Base-by-base conservation (phyloP, 2,888 invertebrate species). In the Lasiommata megera region DNA sequence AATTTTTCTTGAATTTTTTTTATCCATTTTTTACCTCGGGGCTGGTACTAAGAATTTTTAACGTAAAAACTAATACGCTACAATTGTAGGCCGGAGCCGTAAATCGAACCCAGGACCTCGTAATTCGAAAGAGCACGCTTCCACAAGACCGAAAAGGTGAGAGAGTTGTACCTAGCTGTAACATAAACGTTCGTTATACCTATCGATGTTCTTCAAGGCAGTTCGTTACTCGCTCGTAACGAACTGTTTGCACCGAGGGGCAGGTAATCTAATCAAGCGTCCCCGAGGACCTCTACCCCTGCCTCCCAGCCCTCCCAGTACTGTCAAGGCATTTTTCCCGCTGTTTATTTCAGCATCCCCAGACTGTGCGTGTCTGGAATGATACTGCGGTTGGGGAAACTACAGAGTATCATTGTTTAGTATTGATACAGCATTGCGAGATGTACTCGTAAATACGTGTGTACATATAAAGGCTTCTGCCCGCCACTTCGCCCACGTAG, bases 231-330 rank as follows among this genome's bases (percentile, higher is more conserved):
- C 63, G 72, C 65, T 70, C 70, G 79, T 87, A 87, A 87, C 84
- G 84, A 88, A 86, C 82, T 88, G 88, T 88, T 88, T 88, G 84
- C 82, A 73, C 81, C 77, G 76, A 76, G 80, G 84, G 82, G 78
- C 84, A 86, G 88, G 87, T 88, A 88, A 88, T 88, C 80, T 80
- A 87, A 88, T 88, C 77, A 70, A 66, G 62, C 56, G 61, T 66
- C 66, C 70, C 65, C 72, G 73, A 76, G 74, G 77, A 68, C 80
- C 71, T 80, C 82, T 64, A 65, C 70, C 64, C 72, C 72, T 75
- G 73, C 61, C 66, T 66, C 70, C 64, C 58, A 44, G 58, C 58
- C 58, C 60, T 52, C 48, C 53, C 55, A 51, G 61, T 17, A 58
- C 54, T 58, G 67, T 71, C 71, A 71, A 74, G 77, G 69, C 80